Evolutionary conservation across 2,113 vertebrate species (phyloP).

Genomic region (Machaerirhynchus nigripectus): DNA sequence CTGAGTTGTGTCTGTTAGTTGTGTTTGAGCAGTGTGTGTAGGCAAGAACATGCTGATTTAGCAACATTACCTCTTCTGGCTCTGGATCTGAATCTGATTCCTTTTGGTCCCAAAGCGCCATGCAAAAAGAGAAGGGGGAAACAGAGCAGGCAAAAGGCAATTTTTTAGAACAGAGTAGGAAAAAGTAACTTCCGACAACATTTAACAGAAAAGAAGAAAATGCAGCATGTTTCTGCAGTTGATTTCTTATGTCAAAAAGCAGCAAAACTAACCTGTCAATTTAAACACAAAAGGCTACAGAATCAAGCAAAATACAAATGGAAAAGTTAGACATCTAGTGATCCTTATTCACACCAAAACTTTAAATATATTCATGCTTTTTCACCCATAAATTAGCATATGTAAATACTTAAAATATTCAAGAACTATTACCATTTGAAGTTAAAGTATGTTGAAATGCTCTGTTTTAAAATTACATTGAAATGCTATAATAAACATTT

Average conservation of each 20-base stretch:
- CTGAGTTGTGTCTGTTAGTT: not conserved
- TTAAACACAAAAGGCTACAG: not conserved
- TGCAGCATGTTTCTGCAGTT: not conserved
- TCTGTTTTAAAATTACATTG: not conserved
- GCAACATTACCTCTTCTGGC: conserved; percentile 91
- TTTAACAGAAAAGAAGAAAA: conserved; percentile 15
- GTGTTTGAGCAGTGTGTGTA: not conserved
- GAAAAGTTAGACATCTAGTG: not conserved
- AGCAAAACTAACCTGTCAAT: not conserved
- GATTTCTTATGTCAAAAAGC: not conserved
- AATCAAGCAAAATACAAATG: not conserved
- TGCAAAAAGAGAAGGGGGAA: conserved; percentile 66
- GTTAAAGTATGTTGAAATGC: not conserved
- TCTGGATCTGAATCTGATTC: conserved; percentile 98
- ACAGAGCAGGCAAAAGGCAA: conserved; percentile 73
- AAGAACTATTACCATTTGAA: not conserved
- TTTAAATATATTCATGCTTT: not conserved
- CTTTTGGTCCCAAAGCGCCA: conserved; percentile 83
- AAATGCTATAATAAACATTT: not conserved
- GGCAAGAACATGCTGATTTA: not conserved
- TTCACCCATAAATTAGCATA: not conserved
- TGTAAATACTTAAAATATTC: not conserved
- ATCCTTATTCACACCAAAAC: not conserved
- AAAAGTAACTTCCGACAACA: not conserved
- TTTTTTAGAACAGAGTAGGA: conserved; percentile 45